Percentiles rank a stretch among this genome's conserved stretches.
Evolutionary conservation across 2,888 invertebrate genomes (phyloP).

Genomic region (Hermaeophaga mercurialis): DNA sequence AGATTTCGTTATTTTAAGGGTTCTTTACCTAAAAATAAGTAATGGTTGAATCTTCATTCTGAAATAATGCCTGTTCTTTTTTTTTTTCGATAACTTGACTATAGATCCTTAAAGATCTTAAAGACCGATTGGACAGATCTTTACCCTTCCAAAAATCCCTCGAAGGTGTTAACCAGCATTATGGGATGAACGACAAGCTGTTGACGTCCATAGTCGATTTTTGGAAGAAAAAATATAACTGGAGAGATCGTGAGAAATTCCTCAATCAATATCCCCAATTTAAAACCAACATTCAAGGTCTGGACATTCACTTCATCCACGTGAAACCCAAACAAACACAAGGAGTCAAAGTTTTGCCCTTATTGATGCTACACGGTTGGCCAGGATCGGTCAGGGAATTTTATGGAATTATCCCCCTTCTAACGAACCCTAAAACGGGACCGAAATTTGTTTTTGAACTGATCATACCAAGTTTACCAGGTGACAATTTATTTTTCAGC

Average conservation of each 20-base stretch:
- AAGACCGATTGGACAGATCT: slow-evolving; percentile 61
- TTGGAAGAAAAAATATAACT: slow-evolving; percentile 77
- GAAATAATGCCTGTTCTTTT: no score
- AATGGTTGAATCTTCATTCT: no score
- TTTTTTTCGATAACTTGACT: no score
- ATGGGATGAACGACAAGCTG: slow-evolving; percentile 79
- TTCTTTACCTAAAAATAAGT: no score
- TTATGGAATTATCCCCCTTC: slow-evolving; percentile 72
- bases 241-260: slow-evolving; percentile 68
- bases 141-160: slow-evolving; percentile 60
- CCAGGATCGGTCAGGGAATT: slow-evolving; percentile 88
- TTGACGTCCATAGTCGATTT: slow-evolving; percentile 71
- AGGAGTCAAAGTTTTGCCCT: slow-evolving; percentile 63
- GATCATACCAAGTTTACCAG: slow-evolving; percentile 64
- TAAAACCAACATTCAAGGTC: slow-evolving; percentile 72
- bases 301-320: slow-evolving; percentile 63
- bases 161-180: slow-evolving; percentile 73
- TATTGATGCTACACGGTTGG: slow-evolving; percentile 86
- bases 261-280: slow-evolving; percentile 73
- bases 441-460: slow-evolving; percentile 69
- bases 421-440: slow-evolving; percentile 61
- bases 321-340: slow-evolving; percentile 60
- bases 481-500: slow-evolving; percentile 38
- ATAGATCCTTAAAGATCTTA: slow-evolving; percentile 62
- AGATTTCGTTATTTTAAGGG: no score